Conservation (phyloP, 2,888 invertebrate species). For the Dicyrtomina minuta region DNA sequence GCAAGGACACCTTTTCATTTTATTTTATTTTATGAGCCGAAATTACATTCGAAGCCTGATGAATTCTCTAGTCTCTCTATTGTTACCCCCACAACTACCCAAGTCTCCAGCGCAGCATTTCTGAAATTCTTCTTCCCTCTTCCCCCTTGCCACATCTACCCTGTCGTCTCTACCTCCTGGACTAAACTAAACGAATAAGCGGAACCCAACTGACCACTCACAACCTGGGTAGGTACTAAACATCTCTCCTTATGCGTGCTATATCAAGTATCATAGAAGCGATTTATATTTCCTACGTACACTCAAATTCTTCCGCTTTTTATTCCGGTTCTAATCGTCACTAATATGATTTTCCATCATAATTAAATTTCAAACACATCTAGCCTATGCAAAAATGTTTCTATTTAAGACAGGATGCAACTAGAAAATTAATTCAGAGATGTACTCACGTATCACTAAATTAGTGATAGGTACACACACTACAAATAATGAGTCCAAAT, state of each 20-base stretch:
- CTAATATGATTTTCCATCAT: too few species aligned
- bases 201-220: not conserved
- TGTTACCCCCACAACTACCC: conserved; percentile 29
- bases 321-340: too few species aligned
- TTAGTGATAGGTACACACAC: too few species aligned
- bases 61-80: conserved; percentile 23
- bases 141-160: conserved; percentile 10
- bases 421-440: too few species aligned
- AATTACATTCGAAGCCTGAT: conserved; percentile 31
- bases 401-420: too few species aligned
- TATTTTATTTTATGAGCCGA: conserved; percentile 30
- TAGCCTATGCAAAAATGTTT: not conserved
- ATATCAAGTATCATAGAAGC: too few species aligned
- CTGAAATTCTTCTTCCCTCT: conserved; percentile 16
- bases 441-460: too few species aligned
- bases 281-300: too few species aligned
- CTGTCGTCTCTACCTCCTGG: not conserved
- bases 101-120: conserved; percentile 17
- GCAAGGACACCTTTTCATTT: conserved; percentile 31
- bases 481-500: too few species aligned
- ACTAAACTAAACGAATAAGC: not conserved
- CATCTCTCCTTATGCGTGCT: too few species aligned
- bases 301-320: too few species aligned
- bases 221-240: too few species aligned
- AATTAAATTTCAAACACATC: not conserved